These are phyloP conservation scores for Seladonia tumulorum DNA, from an alignment of 2,888 invertebrate species.

Conservation along the genomic window DNA sequence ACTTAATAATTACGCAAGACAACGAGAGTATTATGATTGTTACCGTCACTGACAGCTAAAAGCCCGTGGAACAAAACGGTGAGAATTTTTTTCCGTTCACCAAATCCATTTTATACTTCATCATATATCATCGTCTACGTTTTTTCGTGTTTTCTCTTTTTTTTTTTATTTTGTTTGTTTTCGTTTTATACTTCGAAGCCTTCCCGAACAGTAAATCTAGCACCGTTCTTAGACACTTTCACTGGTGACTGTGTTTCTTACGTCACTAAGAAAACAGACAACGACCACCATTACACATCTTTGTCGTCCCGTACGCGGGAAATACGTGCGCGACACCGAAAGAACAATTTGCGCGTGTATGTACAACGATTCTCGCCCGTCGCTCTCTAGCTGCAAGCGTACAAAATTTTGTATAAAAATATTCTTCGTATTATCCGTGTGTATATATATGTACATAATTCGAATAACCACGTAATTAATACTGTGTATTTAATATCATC, in stretches of 20 bases:
- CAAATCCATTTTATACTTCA: slow-evolving; percentile 26
- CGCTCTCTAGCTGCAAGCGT: slow-evolving; percentile 74
- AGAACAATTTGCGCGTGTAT: slow-evolving; percentile 73
- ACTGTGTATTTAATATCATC: slow-evolving; percentile 82
- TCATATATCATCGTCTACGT: slow-evolving; percentile 20
- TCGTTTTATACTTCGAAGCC: slow-evolving; percentile 26
- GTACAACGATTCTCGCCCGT: slow-evolving; percentile 75
- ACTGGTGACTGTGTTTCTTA: slow-evolving; percentile 60
- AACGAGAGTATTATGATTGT: slow-evolving; percentile 75
- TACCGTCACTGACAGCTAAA: slow-evolving; percentile 71
- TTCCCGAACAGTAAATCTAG: slow-evolving; percentile 59
- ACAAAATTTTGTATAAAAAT: slow-evolving; percentile 84
- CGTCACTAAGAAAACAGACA: slow-evolving; percentile 61
- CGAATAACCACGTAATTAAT: slow-evolving; percentile 81
- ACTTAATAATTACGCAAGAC: slow-evolving; percentile 69
- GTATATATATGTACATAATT: slow-evolving; percentile 79
- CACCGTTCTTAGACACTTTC: slow-evolving; percentile 60
- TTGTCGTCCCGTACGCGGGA: slow-evolving; percentile 41
- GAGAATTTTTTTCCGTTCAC: slow-evolving; percentile 51
- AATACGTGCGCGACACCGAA: slow-evolving; percentile 65
- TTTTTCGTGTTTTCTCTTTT: slow-evolving; percentile 13
- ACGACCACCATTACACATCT: slow-evolving; percentile 56
- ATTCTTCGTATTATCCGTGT: slow-evolving; percentile 77
- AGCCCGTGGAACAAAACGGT: slow-evolving; percentile 79
- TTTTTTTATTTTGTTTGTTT: neutral